Evolutionary conservation across 1,140 invertebrate species (phyloP).

Genomic region (Lethrus apterus): DNA sequence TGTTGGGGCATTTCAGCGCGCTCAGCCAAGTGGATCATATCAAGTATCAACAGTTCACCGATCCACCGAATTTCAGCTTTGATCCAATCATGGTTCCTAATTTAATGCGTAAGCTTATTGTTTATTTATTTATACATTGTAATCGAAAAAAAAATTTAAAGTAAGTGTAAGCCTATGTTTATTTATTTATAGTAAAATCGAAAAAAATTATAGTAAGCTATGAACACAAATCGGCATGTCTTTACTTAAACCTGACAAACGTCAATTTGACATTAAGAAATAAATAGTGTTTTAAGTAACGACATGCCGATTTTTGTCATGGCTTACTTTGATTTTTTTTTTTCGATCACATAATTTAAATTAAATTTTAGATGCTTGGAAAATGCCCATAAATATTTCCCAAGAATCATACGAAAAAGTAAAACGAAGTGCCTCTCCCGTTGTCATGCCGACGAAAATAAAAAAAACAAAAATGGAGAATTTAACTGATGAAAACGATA

Average conservation of each 20-base stretch:
- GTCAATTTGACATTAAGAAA: no score
- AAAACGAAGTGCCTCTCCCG: constrained; percentile 52
- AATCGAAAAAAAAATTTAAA: not conserved
- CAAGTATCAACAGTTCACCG: constrained; percentile 82
- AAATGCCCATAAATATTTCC: constrained; percentile 80
- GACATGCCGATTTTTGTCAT: no score
- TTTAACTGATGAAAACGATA: constrained; percentile 30
- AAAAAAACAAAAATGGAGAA: constrained; percentile 44
- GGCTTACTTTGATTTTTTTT: no score
- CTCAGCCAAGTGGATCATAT: constrained; percentile 72
- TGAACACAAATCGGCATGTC: no score
- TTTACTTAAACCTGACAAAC: no score
- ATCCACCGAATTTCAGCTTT: constrained; percentile 71
- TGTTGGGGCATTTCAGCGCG: constrained; percentile 80
- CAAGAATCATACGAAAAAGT: constrained; percentile 78
- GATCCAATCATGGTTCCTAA: constrained; percentile 80
- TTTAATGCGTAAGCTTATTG: constrained; percentile 72
- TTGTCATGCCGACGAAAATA: constrained; percentile 43
- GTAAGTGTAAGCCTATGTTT: not conserved
- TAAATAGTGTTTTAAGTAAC: no score
- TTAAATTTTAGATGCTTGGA: constrained; percentile 85
- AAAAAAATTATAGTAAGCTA: no score
- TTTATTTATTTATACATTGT: not conserved
- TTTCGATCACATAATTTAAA: no score
- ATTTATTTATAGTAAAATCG: no score